Conservation (phyloP, 2,113 vertebrate species). For the Lepus americanus region DNA sequence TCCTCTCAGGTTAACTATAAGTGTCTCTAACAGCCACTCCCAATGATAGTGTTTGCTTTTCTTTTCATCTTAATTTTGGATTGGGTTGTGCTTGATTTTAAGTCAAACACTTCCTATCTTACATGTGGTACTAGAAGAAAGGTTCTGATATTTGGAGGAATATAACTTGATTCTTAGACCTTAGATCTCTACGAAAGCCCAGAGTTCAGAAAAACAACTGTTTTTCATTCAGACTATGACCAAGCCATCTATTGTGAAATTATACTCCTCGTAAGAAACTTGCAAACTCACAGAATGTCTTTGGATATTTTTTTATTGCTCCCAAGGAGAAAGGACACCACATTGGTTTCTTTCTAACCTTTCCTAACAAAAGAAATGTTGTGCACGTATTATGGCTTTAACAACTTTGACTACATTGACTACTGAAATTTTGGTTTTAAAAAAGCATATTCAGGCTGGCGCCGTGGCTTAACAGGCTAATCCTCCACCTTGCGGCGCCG, state of each 20-base stretch:
- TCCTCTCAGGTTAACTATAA: neutral
- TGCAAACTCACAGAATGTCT: neutral
- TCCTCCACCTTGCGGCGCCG: no score
- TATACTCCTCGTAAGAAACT: neutral
- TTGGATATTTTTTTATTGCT: neutral
- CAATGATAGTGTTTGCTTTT: neutral
- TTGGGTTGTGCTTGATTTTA: conserved; percentile 7
- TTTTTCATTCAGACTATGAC: neutral
- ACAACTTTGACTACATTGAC: neutral
- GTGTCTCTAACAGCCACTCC: conserved; percentile 25
- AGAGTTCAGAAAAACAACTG: conserved; percentile 16
- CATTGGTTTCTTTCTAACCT: neutral
- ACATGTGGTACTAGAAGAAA: neutral
- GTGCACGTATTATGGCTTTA: neutral
- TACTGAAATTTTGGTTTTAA: neutral
- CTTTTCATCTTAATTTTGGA: conserved; percentile 18
- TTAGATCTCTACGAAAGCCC: neutral
- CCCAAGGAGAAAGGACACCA: conserved; percentile 16
- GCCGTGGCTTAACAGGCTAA: no score
- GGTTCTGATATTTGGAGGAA: neutral
- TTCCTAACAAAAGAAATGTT: conserved; percentile 6
- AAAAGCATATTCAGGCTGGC: neutral
- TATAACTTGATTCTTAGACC: neutral
- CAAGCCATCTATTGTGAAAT: neutral
- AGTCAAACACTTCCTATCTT: neutral